Conservation (phyloP, 1,140 invertebrate species). For the Globodera rostochiensis region DNA sequence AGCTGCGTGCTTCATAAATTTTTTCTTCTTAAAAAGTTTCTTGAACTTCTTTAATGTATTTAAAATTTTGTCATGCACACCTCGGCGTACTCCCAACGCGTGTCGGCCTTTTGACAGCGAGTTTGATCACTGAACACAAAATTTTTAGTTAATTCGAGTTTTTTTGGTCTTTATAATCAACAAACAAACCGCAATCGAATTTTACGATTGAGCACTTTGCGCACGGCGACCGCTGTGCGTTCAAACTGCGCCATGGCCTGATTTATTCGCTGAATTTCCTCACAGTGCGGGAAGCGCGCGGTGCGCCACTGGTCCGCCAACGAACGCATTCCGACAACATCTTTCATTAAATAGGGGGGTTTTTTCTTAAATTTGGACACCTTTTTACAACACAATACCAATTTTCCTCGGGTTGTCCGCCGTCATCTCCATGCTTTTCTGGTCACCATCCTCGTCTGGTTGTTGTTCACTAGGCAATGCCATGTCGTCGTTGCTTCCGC, state of each 20-base stretch:
- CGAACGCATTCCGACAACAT: constrained; percentile 25
- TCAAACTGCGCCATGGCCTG: constrained; percentile 30
- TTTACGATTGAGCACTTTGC: constrained; percentile 34
- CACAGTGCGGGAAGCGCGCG: constrained; percentile 39
- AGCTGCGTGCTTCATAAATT: too few relatives aligned
- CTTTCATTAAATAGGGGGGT: neutral
- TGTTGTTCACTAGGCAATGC: too few relatives aligned
- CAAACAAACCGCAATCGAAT: constrained; percentile 40
- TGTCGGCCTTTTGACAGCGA: constrained; percentile 47
- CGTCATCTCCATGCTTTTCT: too few relatives aligned
- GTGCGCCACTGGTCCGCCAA: constrained; percentile 34
- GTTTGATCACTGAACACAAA: constrained; percentile 44
- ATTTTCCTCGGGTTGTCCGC: neutral
- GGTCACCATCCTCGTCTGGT: too few relatives aligned
- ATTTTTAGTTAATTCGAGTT: too few relatives aligned
- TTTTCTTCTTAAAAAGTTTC: neutral
- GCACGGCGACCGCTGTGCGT: constrained; percentile 5
- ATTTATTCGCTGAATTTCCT: constrained; percentile 36
- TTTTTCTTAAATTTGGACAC: constrained; percentile 6
- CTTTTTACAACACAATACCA: neutral
- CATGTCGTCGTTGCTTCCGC: neutral
- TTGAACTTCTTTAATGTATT: neutral
- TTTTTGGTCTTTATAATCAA: too few relatives aligned
- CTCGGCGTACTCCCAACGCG: constrained; percentile 41
- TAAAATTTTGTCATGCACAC: neutral